Evolutionary conservation across 2,113 vertebrate genomes (phyloP), one percentile per base, ranked within the genome.

Genomic region (Pipa parva): DNA sequence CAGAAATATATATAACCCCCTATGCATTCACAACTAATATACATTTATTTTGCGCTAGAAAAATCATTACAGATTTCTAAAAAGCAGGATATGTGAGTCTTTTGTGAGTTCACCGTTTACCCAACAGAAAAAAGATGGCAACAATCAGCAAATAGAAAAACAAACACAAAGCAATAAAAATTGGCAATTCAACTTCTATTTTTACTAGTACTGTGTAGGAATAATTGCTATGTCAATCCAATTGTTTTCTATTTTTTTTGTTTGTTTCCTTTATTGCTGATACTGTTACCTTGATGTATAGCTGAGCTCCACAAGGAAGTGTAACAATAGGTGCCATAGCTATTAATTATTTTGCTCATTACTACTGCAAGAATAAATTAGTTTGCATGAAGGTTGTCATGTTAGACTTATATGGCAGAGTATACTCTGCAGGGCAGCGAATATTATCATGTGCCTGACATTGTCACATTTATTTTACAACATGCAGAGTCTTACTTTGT

Each of bases 261-360:
- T 70, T 64, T 31, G 22, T 72, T 45, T 36, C 39, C 13, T 20
- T 71, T 65, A 74, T 75, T 65, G 72, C 67, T 63, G 29, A 6
- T 31, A 31, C 5, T 31, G 29, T 31, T 5, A 58, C 67, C 46
- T 72, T 55, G 74, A 1, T 63, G 61, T 71, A 68, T 55, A 73
- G 74, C 59, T 52, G 39, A 71, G 51, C 68, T 66, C 49, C 55
- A 63, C 27, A 28, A 74, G 71, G 63, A 71, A 76, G 78, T 75
- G 78, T 75, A 76, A 74, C 75, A 81, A 85, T 83, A 80, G 80
- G 85, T 87, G 80, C 80, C 77, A 80, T 65, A 50, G 60, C 72
- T 77, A 78, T 77, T 87, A 85, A 86, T 85, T 87, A 85, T 84
- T 79, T 74, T 72, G 72, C 74, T 79, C 78, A 82, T 87, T 84